A percentile compares a stretch with the other conserved stretches of the same genome.
phyloP scores from a whole-genome alignment of 1,140 invertebrate genomes.

The Drosophila grimshawi region DNA sequence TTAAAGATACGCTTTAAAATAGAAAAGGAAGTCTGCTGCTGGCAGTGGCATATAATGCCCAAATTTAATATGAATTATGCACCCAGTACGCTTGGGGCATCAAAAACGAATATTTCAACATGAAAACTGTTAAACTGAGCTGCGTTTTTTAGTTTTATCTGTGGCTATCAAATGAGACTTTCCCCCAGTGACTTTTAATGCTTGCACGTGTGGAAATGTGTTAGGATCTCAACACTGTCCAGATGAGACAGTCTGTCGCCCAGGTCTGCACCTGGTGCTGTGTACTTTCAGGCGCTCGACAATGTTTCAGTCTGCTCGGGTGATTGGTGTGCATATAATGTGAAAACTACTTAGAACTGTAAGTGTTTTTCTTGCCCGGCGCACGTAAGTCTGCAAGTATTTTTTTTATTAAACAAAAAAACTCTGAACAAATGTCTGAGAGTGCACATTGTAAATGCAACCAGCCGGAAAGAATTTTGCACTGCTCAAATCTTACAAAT shows the following conservation, averaged over 20 bases:
- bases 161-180: constrained; percentile 20
- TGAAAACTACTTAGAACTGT: constrained; percentile 13
- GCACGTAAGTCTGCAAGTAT: constrained; percentile 23
- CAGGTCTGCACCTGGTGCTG: constrained; percentile 1
- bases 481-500: constrained; percentile 38
- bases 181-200: constrained; percentile 37
- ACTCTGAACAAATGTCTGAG: constrained; percentile 22
- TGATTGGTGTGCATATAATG: constrained; percentile 29
- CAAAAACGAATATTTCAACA: constrained; percentile 12
- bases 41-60: constrained; percentile 51
- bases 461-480: constrained; percentile 47
- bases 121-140: background rate
- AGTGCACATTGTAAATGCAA: constrained; percentile 50
- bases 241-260: background rate
- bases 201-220: constrained; percentile 26
- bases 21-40: background rate
- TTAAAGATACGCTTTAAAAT: background rate
- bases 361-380: background rate
- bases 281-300: background rate
- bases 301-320: background rate
- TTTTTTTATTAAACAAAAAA: constrained; percentile 23
- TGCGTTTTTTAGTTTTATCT: constrained; percentile 17
- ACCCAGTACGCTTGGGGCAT: constrained; percentile 36
- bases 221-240: constrained; percentile 5
- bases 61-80: constrained; percentile 67